These are phyloP conservation scores for Porites divaricata DNA, from an alignment of 92 coral and sea anemone genomes.

Conservation along the genomic window DNA sequence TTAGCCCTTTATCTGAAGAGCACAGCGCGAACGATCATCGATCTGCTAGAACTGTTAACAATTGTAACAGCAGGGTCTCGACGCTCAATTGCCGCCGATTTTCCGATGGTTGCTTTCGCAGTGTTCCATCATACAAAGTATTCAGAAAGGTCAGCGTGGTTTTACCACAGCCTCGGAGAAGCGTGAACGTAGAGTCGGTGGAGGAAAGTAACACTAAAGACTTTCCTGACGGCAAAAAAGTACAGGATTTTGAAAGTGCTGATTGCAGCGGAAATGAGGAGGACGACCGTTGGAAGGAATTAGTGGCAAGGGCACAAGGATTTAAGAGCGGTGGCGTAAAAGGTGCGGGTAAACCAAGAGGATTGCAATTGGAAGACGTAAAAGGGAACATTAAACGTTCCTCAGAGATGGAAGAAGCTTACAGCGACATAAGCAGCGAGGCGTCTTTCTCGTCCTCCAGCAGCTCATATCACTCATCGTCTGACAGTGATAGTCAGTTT, in stretches of 20 bases:
- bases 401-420: conserved; percentile 38
- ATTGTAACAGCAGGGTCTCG: conserved; percentile 24
- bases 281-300: conserved; percentile 40
- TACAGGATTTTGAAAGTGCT: conserved; percentile 21
- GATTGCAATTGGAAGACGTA: conserved; percentile 18
- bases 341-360: neutral
- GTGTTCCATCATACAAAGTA: conserved; percentile 24
- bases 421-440: conserved; percentile 59
- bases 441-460: conserved; percentile 48
- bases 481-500: conserved; percentile 30
- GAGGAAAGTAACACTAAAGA: neutral
- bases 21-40: neutral
- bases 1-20: conserved; percentile 39
- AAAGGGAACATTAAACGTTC: conserved; percentile 25
- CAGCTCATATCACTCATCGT: conserved; percentile 61
- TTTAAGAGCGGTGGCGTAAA: conserved; percentile 7
- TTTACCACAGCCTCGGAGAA: conserved; percentile 38
- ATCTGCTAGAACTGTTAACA: neutral
- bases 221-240: neutral
- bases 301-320: conserved; percentile 52
- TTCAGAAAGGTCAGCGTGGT: conserved; percentile 36
- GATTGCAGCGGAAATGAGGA: conserved; percentile 39
- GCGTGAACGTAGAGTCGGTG: neutral
- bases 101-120: conserved; percentile 46
- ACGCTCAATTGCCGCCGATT: conserved; percentile 47